These are phyloP conservation scores for Sebastes aleutianus DNA, from an alignment of 2,797 vertebrate genomes.

Conservation along the genomic window DNA sequence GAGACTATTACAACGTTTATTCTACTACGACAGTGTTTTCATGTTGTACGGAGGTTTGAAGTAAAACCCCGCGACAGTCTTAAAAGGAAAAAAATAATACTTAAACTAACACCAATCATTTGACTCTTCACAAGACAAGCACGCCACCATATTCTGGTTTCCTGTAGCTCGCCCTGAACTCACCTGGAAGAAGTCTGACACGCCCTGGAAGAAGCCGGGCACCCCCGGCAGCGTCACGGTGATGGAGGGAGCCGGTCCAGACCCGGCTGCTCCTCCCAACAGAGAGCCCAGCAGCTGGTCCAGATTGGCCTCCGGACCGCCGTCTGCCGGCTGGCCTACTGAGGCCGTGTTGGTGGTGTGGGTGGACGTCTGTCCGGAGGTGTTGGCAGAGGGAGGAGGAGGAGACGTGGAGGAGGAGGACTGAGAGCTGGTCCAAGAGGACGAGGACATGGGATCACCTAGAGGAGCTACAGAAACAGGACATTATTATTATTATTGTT, in stretches of 20 bases:
- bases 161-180: slow-evolving; percentile 1
- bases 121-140: too few species aligned
- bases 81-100: too few species aligned
- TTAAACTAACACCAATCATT: too few species aligned
- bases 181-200: slow-evolving; percentile 85
- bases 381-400: slow-evolving; percentile 71
- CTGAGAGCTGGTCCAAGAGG: slow-evolving; percentile 73
- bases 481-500: background rate
- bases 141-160: background rate
- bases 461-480: background rate
- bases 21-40: too few species aligned
- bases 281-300: slow-evolving; percentile 85
- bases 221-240: slow-evolving; percentile 86
- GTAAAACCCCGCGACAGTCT: too few species aligned
- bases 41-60: too few species aligned
- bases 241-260: slow-evolving; percentile 79
- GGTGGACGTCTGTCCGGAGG: slow-evolving; percentile 73
- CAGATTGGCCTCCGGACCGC: slow-evolving; percentile 67
- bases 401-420: slow-evolving; percentile 65
- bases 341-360: slow-evolving; percentile 78
- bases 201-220: slow-evolving; percentile 84
- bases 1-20: too few species aligned
- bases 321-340: slow-evolving; percentile 59
- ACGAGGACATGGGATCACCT: slow-evolving; percentile 56
- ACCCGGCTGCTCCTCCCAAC: slow-evolving; percentile 72